Base-by-base conservation (phyloP, 2,797 vertebrate genomes). In the Poecilia gillii region DNA sequence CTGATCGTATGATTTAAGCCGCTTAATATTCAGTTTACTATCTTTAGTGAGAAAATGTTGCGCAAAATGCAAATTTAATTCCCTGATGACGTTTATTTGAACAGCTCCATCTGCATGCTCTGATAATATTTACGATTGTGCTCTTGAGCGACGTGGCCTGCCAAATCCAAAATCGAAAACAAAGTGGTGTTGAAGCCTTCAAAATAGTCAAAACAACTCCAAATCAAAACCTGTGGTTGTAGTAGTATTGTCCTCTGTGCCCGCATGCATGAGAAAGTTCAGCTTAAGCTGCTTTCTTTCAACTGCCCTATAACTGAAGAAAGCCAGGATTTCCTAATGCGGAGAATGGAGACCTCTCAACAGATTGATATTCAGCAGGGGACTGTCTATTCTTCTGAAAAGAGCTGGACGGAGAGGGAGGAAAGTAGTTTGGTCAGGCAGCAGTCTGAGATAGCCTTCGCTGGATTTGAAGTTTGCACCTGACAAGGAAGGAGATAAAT, bases 281-380 rank as follows among this genome's bases (percentile, higher is more conserved):
- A 88, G 89, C 84, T 83, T 85, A 92, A 83, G 82, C 81, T 77
- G 80, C 89, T 91, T 81, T 85, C 88, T 91, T 92, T 93, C 72
- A 75, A 91, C 91, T 88, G 92, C 91, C 82, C 92, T 89, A 71
- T 74, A 89, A 87, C 84, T 79, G 90, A 95, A 95, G 94, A 96
- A 96, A 96, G 96, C 94, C 95, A 96, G 96, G 95, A 96, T 96
- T 96, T 96, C 96, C 95, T 95, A 95, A 95, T 92, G 92, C 84
- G 72, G 82, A 93, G 94, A 96, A 94, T 94, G 90, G 90, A 75
- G 92, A 95, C 92, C 86, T 94, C 94, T 91, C 89, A 96, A 96
- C 95, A 96, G 95, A 96, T 96, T 96, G 94, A 96, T 96, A 88
- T 92, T 91, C 93, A 91, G 72, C 95, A 80, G 82, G 95, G 96